These are phyloP conservation scores for Corvus moneduloides DNA, from an alignment of 2,113 vertebrate species.

Conservation along the genomic window DNA sequence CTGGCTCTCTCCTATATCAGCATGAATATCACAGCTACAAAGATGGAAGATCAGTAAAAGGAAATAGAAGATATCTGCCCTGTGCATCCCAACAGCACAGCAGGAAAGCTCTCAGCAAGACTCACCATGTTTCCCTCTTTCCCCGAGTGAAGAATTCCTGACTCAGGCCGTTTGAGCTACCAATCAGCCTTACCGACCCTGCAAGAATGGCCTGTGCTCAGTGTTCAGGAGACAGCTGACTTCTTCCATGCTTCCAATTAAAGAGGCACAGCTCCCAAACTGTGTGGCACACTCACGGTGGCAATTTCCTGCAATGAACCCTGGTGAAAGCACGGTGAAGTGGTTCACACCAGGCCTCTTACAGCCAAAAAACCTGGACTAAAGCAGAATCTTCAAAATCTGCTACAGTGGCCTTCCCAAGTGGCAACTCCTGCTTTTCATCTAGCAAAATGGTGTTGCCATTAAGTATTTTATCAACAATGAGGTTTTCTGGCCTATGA, in stretches of 20 bases:
- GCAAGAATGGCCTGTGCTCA: background rate
- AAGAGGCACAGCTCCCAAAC: background rate
- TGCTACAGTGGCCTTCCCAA: background rate
- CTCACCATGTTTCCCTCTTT: background rate
- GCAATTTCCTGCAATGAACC: background rate
- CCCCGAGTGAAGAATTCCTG: background rate
- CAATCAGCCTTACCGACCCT: background rate
- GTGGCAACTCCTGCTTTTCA: background rate
- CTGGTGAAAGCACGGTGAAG: background rate
- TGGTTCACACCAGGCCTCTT: background rate
- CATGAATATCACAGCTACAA: background rate
- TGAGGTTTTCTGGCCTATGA: background rate
- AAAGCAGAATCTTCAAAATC: background rate
- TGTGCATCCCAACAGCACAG: background rate
- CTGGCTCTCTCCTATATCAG: background rate
- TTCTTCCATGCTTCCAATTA: background rate
- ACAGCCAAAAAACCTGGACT: background rate
- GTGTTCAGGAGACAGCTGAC: background rate
- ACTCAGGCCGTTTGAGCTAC: background rate
- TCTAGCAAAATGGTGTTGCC: background rate
- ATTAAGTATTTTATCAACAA: background rate
- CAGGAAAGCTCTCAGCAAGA: background rate
- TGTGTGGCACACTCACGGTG: background rate
- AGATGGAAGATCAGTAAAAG: background rate
- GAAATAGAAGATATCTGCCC: background rate